phyloP scores from a whole-genome alignment of 1,140 invertebrate species.

The Bombus sylvicola region DNA sequence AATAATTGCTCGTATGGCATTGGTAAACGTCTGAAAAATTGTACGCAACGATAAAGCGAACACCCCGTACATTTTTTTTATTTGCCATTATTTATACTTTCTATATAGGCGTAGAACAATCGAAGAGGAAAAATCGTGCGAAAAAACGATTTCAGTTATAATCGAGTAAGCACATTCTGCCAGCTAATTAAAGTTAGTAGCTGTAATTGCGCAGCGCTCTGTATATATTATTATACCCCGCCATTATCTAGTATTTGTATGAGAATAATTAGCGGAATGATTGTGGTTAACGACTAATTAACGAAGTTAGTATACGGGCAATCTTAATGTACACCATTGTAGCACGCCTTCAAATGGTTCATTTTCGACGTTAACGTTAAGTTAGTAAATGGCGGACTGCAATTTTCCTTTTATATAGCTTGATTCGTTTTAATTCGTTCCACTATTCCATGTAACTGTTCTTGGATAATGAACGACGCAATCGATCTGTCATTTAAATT shows the following conservation, averaged over 20 bases:
- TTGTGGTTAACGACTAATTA: slow-evolving; percentile 11
- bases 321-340: background rate
- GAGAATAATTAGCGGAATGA: slow-evolving; percentile 6
- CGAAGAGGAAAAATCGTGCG: background rate
- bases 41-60: background rate
- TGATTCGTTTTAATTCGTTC: background rate
- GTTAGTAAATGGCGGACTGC: background rate
- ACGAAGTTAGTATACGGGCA: no score
- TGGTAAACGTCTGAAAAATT: background rate
- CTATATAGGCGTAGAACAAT: background rate
- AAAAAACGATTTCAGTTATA: background rate
- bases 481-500: slow-evolving; percentile 17
- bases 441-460: background rate
- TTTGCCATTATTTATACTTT: background rate
- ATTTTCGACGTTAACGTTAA: no score
- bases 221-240: background rate
- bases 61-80: background rate
- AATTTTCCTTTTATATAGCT: background rate
- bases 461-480: background rate
- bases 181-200: slow-evolving; percentile 1
- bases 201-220: background rate
- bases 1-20: background rate
- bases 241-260: background rate
- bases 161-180: background rate
- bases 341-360: background rate